Conservation (phyloP, 2,888 invertebrate genomes). For the Thecophora atra region DNA sequence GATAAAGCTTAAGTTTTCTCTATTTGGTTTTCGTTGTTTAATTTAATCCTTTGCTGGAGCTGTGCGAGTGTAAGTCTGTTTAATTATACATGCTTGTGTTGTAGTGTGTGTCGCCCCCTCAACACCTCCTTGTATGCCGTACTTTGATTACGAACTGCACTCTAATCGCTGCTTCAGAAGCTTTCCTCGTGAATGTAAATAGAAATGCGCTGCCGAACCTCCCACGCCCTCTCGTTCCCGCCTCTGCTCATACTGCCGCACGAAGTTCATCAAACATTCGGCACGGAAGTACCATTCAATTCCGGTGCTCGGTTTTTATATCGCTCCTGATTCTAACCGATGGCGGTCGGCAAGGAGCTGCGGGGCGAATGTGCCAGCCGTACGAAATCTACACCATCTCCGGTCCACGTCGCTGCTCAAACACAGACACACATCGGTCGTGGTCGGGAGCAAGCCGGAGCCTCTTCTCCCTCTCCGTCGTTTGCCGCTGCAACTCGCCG, state of each 20-base stretch:
- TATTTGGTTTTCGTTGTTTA: not conserved
- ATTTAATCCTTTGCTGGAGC: not conserved
- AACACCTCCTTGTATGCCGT: no score
- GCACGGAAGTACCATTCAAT: constrained; percentile 1
- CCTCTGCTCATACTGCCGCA: not conserved
- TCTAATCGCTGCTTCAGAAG: not conserved
- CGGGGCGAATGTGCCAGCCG: not conserved
- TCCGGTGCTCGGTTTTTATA: not conserved
- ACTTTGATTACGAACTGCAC: not conserved
- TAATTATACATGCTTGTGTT: no score
- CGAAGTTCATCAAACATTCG: not conserved
- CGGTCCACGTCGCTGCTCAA: not conserved
- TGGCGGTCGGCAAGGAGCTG: not conserved
- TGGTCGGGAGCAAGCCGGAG: not conserved
- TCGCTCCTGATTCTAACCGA: not conserved
- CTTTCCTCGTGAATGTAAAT: not conserved
- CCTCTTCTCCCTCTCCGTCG: not conserved
- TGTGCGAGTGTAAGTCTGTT: not conserved
- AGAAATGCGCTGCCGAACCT: not conserved
- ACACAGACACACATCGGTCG: not conserved
- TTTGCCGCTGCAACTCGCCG: not conserved
- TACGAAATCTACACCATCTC: not conserved
- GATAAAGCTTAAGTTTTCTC: not conserved
- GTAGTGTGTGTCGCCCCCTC: no score
- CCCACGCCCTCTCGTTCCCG: not conserved